Evolutionary conservation across 1,140 invertebrate species (phyloP).

Genomic region (Trinorchestia longiramus): DNA sequence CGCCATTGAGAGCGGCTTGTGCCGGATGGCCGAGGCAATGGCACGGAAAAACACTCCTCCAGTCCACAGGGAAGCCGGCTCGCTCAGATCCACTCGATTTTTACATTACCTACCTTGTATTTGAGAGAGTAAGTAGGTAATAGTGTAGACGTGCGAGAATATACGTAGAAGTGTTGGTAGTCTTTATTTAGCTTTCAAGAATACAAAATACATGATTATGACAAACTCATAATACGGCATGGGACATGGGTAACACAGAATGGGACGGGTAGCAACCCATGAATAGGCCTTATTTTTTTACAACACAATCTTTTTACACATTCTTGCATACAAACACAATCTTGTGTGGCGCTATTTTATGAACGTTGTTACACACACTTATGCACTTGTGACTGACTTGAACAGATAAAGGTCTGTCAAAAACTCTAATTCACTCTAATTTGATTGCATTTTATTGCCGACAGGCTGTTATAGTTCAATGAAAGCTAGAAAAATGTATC

Average conservation of each 20-base stretch:
- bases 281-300: too few relatives aligned
- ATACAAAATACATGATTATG: too few relatives aligned
- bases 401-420: background rate
- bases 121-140: background rate
- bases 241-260: too few relatives aligned
- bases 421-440: background rate
- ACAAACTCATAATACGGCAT: too few relatives aligned
- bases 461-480: background rate
- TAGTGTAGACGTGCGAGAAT: background rate
- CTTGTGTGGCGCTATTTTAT: too few relatives aligned
- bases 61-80: background rate
- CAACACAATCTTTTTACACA: too few relatives aligned
- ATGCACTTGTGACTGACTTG: background rate
- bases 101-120: background rate
- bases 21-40: constrained; percentile 40
- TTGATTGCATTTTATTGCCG: background rate
- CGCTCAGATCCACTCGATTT: background rate
- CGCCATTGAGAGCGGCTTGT: constrained; percentile 19
- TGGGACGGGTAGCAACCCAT: too few relatives aligned
- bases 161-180: too few relatives aligned
- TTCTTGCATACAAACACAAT: too few relatives aligned
- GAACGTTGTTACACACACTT: too few relatives aligned
- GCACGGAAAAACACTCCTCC: constrained; percentile 33
- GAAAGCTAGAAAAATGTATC: background rate
- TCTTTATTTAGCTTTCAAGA: too few relatives aligned